A percentile compares a stretch with the other conserved stretches of the same genome.
Conservation (phyloP, 2,888 invertebrate species). For the Hypolimnas misippus region DNA sequence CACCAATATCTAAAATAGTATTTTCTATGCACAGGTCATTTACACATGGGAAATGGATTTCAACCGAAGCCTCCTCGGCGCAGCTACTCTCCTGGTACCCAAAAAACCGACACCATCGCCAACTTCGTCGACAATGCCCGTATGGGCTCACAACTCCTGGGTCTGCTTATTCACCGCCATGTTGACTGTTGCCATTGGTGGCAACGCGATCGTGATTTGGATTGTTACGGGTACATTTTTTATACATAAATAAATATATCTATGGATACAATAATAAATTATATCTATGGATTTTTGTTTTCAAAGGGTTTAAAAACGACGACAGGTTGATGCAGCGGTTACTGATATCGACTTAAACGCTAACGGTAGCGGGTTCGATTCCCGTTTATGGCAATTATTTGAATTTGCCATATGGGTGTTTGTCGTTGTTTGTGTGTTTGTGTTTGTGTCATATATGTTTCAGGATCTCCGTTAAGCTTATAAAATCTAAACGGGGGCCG, state of each 20-base stretch:
- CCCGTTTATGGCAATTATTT: no score
- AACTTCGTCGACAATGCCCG: slow-evolving; percentile 67
- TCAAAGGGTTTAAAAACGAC: no score
- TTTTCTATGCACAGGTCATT: slow-evolving; percentile 58
- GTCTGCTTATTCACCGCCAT: slow-evolving; percentile 89
- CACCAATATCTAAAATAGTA: no score
- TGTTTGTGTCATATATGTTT: no score
- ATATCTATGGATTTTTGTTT: no score
- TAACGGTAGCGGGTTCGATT: no score
- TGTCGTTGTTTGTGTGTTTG: no score
- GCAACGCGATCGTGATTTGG: slow-evolving; percentile 97
- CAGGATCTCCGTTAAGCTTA: no score
- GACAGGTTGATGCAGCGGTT: no score
- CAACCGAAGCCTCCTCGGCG: slow-evolving; percentile 71
- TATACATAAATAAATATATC: slow-evolving; percentile 15
- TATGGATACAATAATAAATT: background rate
- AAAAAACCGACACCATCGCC: slow-evolving; percentile 59
- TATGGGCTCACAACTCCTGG: slow-evolving; percentile 90
- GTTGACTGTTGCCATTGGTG: slow-evolving; percentile 91
- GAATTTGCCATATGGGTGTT: no score
- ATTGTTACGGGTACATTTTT: slow-evolving; percentile 93
- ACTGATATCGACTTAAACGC: no score
- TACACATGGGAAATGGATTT: slow-evolving; percentile 82
- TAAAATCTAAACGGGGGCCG: no score
- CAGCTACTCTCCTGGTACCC: slow-evolving; percentile 74